Base-by-base conservation (phyloP, 2,113 vertebrate species). In the Aspidoscelis tigris region DNA sequence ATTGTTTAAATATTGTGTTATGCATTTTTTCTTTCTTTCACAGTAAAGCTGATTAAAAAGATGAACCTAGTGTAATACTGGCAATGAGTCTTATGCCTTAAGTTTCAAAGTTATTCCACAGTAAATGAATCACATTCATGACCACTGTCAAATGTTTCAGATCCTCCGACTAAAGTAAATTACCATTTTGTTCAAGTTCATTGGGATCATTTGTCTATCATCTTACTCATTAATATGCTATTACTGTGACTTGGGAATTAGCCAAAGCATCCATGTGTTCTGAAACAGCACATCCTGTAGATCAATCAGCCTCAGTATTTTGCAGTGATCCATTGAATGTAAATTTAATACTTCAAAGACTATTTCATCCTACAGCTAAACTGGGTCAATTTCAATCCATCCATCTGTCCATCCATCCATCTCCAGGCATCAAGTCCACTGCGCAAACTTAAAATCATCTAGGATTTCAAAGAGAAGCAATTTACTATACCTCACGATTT, bases 281-380 rank as follows among this genome's bases (percentile, higher is more conserved):
- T n/a, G 87, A 43, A 69, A 87, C 71, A 88, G 20, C 78, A 64
- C 77, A 77, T 88, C 70, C 53, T 61, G 75, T 78, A 89, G 88
- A 93, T 88, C 89, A 94, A 86, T 88, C 87, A 82, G 76, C 76
- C 71, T 89, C 66, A 90, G 2, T 43, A 78, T 22, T 88, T 82
- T 43, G 55, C 2, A 3, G 26, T 84, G 91, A 88, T 86, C 84
- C 73, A 91, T 76, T 91, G 88, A 94, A 93, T 84, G 91, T 69
- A 95, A 93, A 94, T 65, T 43, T 86, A 80, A 73, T 68, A 92
- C 92, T 92, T 91, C 87, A 91, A 87, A 88, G 88, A 77, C 69
- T 72, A 85, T 58, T 94, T 93, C 86, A 90, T 83, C 76, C 76
- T 84, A 39, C 70, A 86, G 86, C 88, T 83, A 90, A 90, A 88